Conservation (phyloP, 1,140 invertebrate species). For the Lerema accius region DNA sequence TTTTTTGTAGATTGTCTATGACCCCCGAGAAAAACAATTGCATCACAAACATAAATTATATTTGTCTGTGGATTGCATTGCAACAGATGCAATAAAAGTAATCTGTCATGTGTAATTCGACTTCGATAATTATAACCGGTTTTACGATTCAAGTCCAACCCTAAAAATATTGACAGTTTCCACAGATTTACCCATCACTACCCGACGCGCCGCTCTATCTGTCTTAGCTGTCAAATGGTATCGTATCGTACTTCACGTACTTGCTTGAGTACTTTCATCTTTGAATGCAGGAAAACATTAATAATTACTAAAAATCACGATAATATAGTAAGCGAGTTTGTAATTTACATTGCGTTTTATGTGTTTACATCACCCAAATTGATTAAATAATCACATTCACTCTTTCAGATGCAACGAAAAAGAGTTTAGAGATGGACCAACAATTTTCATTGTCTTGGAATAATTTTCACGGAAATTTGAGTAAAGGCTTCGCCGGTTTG, state of each 20-base stretch:
- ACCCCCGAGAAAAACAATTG: no score
- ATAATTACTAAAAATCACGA: slow-evolving; percentile 24
- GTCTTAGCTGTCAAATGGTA: slow-evolving; percentile 8
- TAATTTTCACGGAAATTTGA: slow-evolving; percentile 86
- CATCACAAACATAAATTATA: no score
- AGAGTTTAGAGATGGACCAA: slow-evolving; percentile 76
- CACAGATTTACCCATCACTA: slow-evolving; percentile 25
- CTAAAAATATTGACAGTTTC: background rate
- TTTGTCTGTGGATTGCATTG: no score
- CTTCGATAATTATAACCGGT: no score
- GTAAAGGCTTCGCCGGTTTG: slow-evolving; percentile 85
- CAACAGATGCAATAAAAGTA: no score
- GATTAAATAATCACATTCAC: slow-evolving; percentile 9
- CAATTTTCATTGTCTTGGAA: slow-evolving; percentile 87
- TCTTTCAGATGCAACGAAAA: slow-evolving; percentile 55
- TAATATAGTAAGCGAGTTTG: slow-evolving; percentile 26
- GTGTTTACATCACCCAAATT: background rate
- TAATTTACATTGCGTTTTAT: background rate
- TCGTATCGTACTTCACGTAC: background rate
- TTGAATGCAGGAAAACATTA: slow-evolving; percentile 42
- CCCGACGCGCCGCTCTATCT: slow-evolving; percentile 39
- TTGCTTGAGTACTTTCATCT: slow-evolving; percentile 36
- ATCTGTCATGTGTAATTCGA: no score
- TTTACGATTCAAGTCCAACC: no score
- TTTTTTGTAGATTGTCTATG: no score